Conservation (phyloP, 2,113 vertebrate species). For the Eulemur rufifrons region DNA sequence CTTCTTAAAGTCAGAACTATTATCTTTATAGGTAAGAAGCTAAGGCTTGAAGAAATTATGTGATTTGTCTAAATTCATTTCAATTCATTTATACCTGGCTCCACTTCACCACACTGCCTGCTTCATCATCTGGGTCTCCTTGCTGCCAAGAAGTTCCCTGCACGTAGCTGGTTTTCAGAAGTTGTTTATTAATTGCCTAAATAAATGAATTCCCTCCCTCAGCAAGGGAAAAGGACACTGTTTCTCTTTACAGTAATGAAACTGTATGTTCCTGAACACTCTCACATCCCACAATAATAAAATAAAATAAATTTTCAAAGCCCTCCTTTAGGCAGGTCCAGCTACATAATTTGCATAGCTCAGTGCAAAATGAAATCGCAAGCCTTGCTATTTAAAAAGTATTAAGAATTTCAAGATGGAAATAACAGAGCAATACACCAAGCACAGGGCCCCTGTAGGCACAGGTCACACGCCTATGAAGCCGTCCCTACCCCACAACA, state of each 20-base stretch:
- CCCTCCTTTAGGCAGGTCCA: background rate
- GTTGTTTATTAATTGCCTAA: background rate
- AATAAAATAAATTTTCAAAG: constrained; percentile 21
- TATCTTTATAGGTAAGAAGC: background rate
- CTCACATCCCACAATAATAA: background rate
- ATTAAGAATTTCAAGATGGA: background rate
- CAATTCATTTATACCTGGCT: background rate
- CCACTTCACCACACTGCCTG: background rate
- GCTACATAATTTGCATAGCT: background rate
- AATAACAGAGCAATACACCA: background rate
- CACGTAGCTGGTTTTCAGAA: background rate
- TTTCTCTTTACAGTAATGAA: constrained; percentile 15
- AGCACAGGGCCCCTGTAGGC: background rate
- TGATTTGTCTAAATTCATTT: background rate
- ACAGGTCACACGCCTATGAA: background rate
- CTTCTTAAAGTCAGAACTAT: background rate
- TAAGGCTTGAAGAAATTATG: background rate
- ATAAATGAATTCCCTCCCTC: background rate
- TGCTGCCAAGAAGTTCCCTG: background rate
- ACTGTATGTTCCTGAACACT: background rate
- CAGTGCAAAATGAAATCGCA: background rate
- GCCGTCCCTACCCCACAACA: background rate
- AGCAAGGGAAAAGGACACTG: background rate
- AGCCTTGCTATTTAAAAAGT: background rate
- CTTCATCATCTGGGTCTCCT: background rate